Percentiles rank a stretch among this genome's conserved stretches.
phyloP scores from a whole-genome alignment of 23 tunicate genomes.

The Oikopleura albicans region DNA sequence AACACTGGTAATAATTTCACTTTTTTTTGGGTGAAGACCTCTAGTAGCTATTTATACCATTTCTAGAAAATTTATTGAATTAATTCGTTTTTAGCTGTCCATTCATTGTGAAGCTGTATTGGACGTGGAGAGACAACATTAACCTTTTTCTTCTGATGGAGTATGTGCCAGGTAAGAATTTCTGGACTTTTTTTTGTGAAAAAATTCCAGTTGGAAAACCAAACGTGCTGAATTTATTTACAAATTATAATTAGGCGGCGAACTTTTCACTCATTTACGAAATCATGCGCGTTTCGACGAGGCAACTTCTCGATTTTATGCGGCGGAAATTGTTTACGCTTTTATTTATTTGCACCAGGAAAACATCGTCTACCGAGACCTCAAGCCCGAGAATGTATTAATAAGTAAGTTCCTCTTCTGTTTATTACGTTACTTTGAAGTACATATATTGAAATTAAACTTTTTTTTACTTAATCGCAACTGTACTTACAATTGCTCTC shows the following conservation, averaged over 20 bases:
- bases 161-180: conserved; percentile 5
- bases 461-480: too few relatives aligned
- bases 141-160: conserved; percentile 19
- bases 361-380: conserved; percentile 45
- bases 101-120: conserved; percentile 38
- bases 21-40: too few relatives aligned
- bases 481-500: too few relatives aligned
- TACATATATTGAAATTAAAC: too few relatives aligned
- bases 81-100: conserved; percentile 19
- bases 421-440: too few relatives aligned
- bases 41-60: neutral
- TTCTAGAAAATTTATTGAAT: neutral
- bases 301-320: conserved; percentile 30
- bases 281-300: conserved; percentile 53
- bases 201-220: too few relatives aligned
- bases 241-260: conserved; percentile 34
- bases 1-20: too few relatives aligned
- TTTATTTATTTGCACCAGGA: conserved; percentile 28
- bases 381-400: conserved; percentile 43
- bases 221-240: neutral
- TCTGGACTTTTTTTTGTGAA: conserved; percentile 17
- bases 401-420: too few relatives aligned
- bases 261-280: conserved; percentile 35
- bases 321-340: conserved; percentile 41
- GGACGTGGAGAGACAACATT: conserved; percentile 9